phyloP scores from a whole-genome alignment of 2,888 invertebrate species.

The Neoscelio sp. region DNA sequence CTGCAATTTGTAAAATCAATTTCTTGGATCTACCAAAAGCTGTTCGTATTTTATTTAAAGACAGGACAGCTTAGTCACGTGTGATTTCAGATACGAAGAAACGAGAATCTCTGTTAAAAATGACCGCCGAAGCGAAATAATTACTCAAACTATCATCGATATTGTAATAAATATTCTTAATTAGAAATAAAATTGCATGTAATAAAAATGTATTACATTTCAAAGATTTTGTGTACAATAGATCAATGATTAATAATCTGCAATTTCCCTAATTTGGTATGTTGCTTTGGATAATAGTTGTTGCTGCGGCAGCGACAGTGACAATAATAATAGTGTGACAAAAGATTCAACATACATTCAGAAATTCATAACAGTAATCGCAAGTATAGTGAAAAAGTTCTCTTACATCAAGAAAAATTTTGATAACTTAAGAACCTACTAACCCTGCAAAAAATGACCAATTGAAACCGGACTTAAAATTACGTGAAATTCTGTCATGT shows the following conservation, averaged over 20 bases:
- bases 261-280: slow-evolving; percentile 52
- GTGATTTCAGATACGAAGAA: too few species aligned
- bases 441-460: slow-evolving; percentile 47
- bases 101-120: too few species aligned
- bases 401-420: slow-evolving; percentile 53
- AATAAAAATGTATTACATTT: background rate
- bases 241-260: slow-evolving; percentile 41
- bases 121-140: too few species aligned
- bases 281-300: slow-evolving; percentile 62
- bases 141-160: too few species aligned
- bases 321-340: slow-evolving; percentile 57
- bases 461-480: slow-evolving; percentile 23
- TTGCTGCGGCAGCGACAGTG: slow-evolving; percentile 64
- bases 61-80: too few species aligned
- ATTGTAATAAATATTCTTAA: too few species aligned
- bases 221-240: slow-evolving; percentile 19
- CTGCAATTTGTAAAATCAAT: slow-evolving; percentile 5
- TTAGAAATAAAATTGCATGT: too few species aligned
- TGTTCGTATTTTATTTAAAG: too few species aligned
- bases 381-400: slow-evolving; percentile 50
- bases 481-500: background rate
- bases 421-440: slow-evolving; percentile 42
- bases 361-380: slow-evolving; percentile 59
- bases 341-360: slow-evolving; percentile 58
- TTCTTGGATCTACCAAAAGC: too few species aligned